phyloP scores from a whole-genome alignment of 1,140 invertebrate species.

The Batillaria attramentaria region DNA sequence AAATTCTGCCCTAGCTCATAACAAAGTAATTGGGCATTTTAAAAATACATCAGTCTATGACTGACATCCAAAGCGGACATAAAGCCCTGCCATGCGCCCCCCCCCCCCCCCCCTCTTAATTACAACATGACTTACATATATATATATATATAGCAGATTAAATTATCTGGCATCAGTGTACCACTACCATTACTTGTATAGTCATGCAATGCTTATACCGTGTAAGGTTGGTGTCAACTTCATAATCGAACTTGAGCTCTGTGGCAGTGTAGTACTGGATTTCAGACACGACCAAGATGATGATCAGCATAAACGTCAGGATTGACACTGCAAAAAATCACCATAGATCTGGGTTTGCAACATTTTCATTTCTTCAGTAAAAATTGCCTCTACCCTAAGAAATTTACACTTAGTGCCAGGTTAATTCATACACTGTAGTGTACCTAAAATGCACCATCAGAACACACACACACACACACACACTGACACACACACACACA shows the following conservation, averaged over 20 bases:
- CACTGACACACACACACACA: neutral
- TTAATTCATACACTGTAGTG: neutral
- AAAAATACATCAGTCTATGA: too few species aligned
- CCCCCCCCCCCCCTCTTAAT: too few species aligned
- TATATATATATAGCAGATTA: too few species aligned
- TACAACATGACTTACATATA: too few species aligned
- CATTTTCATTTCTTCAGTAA: neutral
- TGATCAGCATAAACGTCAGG: constrained; percentile 84
- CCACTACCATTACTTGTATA: too few species aligned
- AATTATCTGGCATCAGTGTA: too few species aligned
- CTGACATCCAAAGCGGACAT: too few species aligned
- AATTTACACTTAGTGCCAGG: neutral
- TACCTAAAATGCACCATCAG: neutral
- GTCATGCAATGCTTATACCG: constrained; percentile 49
- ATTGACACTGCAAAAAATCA: constrained; percentile 80
- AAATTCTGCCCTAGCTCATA: too few species aligned
- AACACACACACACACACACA: neutral
- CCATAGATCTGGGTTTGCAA: neutral
- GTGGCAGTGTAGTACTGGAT: constrained; percentile 87
- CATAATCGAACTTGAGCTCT: constrained; percentile 88
- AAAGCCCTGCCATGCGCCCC: too few species aligned
- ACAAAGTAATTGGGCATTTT: too few species aligned
- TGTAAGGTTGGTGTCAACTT: constrained; percentile 90
- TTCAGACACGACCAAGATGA: constrained; percentile 87
- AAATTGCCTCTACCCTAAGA: neutral